These are phyloP conservation scores for Sardina pilchardus DNA, from an alignment of 2,113 vertebrate genomes.

Conservation along the genomic window DNA sequence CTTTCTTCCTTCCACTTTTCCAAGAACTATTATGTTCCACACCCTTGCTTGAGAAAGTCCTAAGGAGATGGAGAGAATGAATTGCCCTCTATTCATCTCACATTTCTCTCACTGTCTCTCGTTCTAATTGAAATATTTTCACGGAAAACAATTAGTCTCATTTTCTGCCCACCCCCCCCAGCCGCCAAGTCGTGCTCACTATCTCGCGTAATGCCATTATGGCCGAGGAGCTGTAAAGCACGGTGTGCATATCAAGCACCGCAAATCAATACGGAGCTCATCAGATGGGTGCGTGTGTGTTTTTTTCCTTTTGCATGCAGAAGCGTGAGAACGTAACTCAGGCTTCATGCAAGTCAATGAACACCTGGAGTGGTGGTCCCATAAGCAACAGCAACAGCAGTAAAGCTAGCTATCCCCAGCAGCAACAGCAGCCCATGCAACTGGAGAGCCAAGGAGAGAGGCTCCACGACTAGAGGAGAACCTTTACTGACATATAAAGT, in stretches of 20 bases:
- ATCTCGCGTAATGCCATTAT: neutral
- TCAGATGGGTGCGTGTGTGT: constrained; percentile 44
- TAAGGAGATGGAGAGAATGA: neutral
- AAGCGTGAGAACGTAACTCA: constrained; percentile 69
- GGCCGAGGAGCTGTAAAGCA: constrained; percentile 34
- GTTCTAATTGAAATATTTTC: neutral
- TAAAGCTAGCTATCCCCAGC: neutral
- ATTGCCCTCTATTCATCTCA: neutral
- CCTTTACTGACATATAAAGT: neutral
- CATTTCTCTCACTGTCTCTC: neutral
- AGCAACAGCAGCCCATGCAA: constrained; percentile 56
- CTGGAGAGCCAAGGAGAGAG: constrained; percentile 51
- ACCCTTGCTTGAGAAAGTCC: neutral
- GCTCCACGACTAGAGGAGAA: neutral
- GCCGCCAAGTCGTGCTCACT: neutral
- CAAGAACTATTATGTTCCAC: neutral
- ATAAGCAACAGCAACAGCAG: constrained; percentile 64
- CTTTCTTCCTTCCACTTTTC: neutral
- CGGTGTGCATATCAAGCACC: constrained; percentile 47
- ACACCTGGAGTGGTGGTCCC: constrained; percentile 74
- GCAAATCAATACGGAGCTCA: constrained; percentile 66
- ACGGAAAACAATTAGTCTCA: neutral
- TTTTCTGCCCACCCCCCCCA: neutral
- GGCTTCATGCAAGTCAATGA: constrained; percentile 78
- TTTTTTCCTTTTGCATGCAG: constrained; percentile 54